Base-by-base conservation (phyloP, 2,113 vertebrate species). In the Capreolus pygargus region DNA sequence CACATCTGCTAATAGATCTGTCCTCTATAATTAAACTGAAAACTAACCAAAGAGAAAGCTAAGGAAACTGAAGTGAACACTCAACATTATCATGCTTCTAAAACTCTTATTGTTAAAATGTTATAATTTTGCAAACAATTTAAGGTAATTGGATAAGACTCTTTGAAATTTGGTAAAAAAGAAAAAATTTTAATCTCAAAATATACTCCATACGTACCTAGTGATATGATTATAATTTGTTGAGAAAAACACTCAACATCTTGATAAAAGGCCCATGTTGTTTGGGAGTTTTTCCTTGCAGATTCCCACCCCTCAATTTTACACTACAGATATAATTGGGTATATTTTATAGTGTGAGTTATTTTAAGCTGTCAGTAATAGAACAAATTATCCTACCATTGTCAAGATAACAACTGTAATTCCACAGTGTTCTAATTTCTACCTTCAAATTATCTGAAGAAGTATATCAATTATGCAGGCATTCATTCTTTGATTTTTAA, bases 371-470 rank as follows among this genome's bases (percentile, higher is more conserved):
- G 79, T 84, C 94, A 92, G 61, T 78, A 58, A 47, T 76, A 78
- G 60, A 94, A 97, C 60, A 97, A 98, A 97, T 97, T 93, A 96
- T 67, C 61, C 74, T 47, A 82, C 83, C 52, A 94, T 97, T 95
- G 86, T 98, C 74, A 90, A 81, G 93, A 93, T 94, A 94, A 97
- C 88, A 17, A 91, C 45, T 57, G 55, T 92, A 98, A 88, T 92
- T 98, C 94, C 39, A 89, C 83, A 67, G 50, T 83, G 27, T 55
- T 96, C 36, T 86, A 94, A 93, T 85, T 36, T 70, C 85, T 76
- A 97, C 78, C 93, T 98, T 93, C 55, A 96, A 91, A 95, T 92
- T 90, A 94, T 88, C 74, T 81, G 30, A 92, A 64, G 90, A 74
- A 61, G 70, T 6, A 1, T 19, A 93, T 67, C 88, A 97, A 93